Base-by-base conservation (phyloP, 2,888 invertebrate species). In the Caenorhabditis drosophilae region DNA sequence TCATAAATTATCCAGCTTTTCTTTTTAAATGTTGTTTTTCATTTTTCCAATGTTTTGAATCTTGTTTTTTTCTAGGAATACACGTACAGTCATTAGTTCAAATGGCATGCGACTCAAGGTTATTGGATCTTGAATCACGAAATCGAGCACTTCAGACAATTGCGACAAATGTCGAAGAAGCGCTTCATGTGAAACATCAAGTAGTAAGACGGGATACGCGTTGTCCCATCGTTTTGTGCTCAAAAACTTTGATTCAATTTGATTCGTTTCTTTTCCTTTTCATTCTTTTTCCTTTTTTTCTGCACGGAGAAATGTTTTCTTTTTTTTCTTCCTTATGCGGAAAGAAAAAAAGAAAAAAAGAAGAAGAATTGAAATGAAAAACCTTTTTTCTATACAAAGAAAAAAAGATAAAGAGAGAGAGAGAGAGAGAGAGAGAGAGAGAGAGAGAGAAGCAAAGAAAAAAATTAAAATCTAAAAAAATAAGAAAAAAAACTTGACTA, bases 11-110 rank as follows among this genome's bases (percentile, higher is more conserved):
- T n/a, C n/a, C n/a, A n/a, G n/a, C n/a, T n/a, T n/a, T n/a, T n/a
- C n/a, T n/a, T n/a, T n/a, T n/a, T n/a, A n/a, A n/a, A n/a, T n/a
- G n/a, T n/a, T n/a, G n/a, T n/a, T n/a, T n/a, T n/a, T n/a, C n/a
- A n/a, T n/a, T n/a, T n/a, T n/a, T n/a, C n/a, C n/a, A n/a, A n/a
- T n/a, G n/a, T n/a, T n/a, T n/a, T n/a, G n/a, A n/a, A n/a, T n/a
- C n/a, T 1, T 22, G 6, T 12, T 16, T 22, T 12, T 40, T 71
- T 78, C 23, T 56, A 83, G 83, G 83, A 27, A 84, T 83, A 52
- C 83, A 83, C 56, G 82, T 83, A 36, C 83, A 83, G 61, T 82
- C 83, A 6, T 60, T 83, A 50, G 83, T 83, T 26, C 82, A 83
- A 54, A 84, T 83, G 83, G 83, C 83, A 18, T 83, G 83, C 58